Percentiles rank a stretch among this genome's conserved stretches.
Conservation (phyloP, 2,888 invertebrate genomes). For the Alloscopus bannaensis region DNA sequence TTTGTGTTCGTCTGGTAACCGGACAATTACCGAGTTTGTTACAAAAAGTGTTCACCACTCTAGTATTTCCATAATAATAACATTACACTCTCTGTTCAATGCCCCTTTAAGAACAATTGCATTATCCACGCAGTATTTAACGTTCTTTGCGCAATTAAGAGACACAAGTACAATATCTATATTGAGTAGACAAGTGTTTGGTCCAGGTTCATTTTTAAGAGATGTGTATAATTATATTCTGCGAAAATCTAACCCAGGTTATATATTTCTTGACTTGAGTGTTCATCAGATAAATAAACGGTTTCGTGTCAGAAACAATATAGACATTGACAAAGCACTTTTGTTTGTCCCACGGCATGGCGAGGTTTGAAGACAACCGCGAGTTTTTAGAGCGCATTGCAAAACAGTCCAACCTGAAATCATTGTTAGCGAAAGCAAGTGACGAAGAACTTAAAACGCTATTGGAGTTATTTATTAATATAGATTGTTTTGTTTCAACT, state of each 20-base stretch:
- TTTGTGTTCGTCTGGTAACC: background rate
- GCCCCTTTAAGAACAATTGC: conserved; percentile 18
- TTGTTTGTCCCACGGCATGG: conserved; percentile 28
- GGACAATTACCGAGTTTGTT: conserved; percentile 18
- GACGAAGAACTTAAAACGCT: conserved; percentile 26
- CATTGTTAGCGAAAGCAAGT: conserved; percentile 6
- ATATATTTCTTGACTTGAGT: conserved; percentile 24
- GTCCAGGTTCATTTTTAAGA: conserved; percentile 7
- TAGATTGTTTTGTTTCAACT: conserved; percentile 11
- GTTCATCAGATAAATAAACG: background rate
- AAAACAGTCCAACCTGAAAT: conserved; percentile 9
- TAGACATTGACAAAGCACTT: conserved; percentile 2
- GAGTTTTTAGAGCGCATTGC: conserved; percentile 7
- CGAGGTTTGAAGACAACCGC: background rate
- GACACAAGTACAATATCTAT: background rate
- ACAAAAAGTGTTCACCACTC: conserved; percentile 12
- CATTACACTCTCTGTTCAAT: conserved; percentile 25
- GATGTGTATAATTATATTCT: conserved; percentile 22
- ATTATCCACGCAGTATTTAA: conserved; percentile 13
- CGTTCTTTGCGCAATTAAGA: conserved; percentile 3
- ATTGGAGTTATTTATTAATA: conserved; percentile 33
- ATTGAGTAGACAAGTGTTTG: conserved; percentile 11
- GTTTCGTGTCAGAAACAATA: conserved; percentile 16
- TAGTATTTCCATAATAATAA: conserved; percentile 12
- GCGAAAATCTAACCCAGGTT: background rate